phyloP scores from a whole-genome alignment of 2,113 vertebrate genomes.

The Megaleporinus macrocephalus region DNA sequence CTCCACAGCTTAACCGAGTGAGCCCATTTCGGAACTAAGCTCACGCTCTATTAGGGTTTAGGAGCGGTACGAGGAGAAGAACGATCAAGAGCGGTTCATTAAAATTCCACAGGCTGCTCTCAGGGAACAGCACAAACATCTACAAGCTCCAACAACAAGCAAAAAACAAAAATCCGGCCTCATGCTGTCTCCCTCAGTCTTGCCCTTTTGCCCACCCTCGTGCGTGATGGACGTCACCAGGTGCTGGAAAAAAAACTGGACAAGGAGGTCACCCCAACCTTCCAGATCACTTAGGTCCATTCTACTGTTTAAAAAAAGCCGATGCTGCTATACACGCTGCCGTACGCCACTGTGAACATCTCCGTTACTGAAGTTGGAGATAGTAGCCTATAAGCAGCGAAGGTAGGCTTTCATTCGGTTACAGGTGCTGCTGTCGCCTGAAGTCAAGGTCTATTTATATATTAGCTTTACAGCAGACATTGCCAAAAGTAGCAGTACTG shows the following conservation, averaged over 20 bases:
- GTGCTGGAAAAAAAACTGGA: slow-evolving; percentile 82
- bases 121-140: background rate
- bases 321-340: background rate
- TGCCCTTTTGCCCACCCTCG: slow-evolving; percentile 86
- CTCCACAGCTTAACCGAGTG: background rate
- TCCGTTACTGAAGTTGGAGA: background rate
- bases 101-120: background rate
- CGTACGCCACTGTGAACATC: background rate
- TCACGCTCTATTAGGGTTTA: background rate
- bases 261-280: slow-evolving; percentile 79
- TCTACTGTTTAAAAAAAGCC: slow-evolving; percentile 25
- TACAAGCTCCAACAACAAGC: background rate
- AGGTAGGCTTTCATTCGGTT: no score
- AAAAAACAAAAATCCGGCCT: background rate
- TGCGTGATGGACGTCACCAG: slow-evolving; percentile 88
- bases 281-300: slow-evolving; percentile 68
- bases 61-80: background rate
- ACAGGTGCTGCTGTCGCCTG: no score
- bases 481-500: no score
- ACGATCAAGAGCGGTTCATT: background rate
- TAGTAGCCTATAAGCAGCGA: no score
- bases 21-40: background rate
- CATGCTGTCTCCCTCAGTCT: slow-evolving; percentile 75
- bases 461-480: no score
- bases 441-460: no score